Evolutionary conservation across 2,797 vertebrate species (phyloP).

Genomic region (Bryconaethiops microstoma): DNA sequence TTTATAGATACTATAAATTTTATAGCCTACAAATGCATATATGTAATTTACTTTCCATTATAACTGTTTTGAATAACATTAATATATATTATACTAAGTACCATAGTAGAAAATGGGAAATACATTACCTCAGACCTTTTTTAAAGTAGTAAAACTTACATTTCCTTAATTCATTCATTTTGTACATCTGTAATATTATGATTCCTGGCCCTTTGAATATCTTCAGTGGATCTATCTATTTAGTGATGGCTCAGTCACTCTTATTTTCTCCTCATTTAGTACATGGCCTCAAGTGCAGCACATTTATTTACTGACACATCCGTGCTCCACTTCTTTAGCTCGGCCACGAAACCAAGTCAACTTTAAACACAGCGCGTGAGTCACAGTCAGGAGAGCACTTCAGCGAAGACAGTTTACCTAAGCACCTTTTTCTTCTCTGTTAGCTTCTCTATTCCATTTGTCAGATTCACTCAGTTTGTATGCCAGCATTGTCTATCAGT

Average conservation of each 20-base stretch:
- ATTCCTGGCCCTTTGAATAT: background rate
- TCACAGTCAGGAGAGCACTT: conserved; percentile 80
- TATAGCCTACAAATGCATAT: background rate
- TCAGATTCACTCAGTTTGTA: conserved; percentile 79
- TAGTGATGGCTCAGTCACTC: conserved; percentile 9
- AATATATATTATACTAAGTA: background rate
- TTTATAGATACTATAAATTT: background rate
- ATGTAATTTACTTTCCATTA: background rate
- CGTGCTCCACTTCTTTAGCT: conserved; percentile 66
- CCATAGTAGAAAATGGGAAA: background rate
- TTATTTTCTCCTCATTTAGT: conserved; percentile 44
- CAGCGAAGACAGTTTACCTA: conserved; percentile 80
- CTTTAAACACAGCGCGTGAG: conserved; percentile 78
- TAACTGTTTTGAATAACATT: background rate
- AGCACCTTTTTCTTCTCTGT: conserved; percentile 85
- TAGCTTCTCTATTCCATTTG: conserved; percentile 84
- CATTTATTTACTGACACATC: conserved; percentile 72
- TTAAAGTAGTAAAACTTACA: no score
- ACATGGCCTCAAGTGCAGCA: conserved; percentile 55
- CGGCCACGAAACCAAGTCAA: conserved; percentile 78
- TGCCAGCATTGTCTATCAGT: conserved; percentile 76
- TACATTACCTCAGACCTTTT: no score
- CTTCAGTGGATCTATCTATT: background rate
- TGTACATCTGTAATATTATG: no score
- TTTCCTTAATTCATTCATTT: no score